These are phyloP conservation scores for Drosophila mimica DNA, from an alignment of 2,888 invertebrate species.

Conservation along the genomic window DNA sequence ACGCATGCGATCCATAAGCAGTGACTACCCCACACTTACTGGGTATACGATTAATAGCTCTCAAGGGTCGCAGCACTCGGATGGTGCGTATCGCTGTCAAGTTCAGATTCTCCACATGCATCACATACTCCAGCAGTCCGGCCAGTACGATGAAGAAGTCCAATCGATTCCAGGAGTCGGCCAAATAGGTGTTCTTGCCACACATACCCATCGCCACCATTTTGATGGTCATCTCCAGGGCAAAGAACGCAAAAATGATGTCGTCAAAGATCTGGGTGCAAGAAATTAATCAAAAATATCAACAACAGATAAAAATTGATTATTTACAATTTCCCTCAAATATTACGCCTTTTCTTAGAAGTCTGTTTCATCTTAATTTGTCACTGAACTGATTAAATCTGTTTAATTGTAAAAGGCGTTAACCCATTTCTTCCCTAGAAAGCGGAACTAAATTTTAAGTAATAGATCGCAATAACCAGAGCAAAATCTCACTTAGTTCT, in stretches of 20 bases:
- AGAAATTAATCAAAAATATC: background rate
- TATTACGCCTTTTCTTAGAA: background rate
- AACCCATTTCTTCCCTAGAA: background rate
- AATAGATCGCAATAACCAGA: background rate
- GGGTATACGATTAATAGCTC: constrained; percentile 99
- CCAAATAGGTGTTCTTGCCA: constrained; percentile 96
- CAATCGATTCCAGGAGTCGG: constrained; percentile 99
- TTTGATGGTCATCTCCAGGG: constrained; percentile 99
- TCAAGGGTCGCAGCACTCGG: constrained; percentile 96
- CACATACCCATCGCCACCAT: constrained; percentile 99
- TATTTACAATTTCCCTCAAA: background rate
- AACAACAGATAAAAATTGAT: background rate
- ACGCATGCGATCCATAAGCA: background rate
- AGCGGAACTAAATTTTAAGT: background rate
- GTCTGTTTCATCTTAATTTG: background rate
- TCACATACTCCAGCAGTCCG: constrained; percentile 95
- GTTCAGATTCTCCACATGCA: constrained; percentile 98
- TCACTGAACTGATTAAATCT: background rate
- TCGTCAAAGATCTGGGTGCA: constrained; percentile 97
- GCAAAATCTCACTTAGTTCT: constrained; percentile 21
- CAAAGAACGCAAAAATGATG: constrained; percentile 99
- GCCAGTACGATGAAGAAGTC: constrained; percentile 99
- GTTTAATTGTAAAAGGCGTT: background rate
- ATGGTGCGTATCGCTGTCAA: constrained; percentile 99
- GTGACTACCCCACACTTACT: constrained; percentile 89